Evolutionary conservation across 1,140 invertebrate species (phyloP).

Genomic region (Penaeus vannamei): DNA sequence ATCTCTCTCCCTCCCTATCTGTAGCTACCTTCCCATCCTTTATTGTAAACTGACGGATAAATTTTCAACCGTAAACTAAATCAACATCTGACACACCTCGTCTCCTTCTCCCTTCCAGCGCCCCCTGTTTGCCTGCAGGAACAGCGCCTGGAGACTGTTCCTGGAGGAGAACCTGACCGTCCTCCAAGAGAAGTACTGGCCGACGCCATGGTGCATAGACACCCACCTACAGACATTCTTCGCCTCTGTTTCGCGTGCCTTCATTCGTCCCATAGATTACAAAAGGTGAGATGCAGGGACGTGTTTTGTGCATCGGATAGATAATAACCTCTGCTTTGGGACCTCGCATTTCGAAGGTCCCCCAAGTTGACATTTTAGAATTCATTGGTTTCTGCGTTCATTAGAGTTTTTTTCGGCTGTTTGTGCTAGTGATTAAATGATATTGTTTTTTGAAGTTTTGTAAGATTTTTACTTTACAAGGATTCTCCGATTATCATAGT

Average conservation of each 20-base stretch:
- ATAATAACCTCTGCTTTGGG: no score
- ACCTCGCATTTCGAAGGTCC: no score
- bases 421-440: no score
- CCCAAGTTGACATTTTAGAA: no score
- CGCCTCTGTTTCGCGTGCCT: slow-evolving; percentile 8
- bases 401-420: no score
- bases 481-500: no score
- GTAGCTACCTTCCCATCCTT: not conserved
- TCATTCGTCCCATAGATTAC: slow-evolving; percentile 32
- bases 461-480: no score
- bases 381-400: no score
- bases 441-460: no score
- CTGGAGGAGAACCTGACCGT: not conserved
- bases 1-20: not conserved
- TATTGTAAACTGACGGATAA: not conserved
- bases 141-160: slow-evolving; percentile 5
- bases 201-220: slow-evolving; percentile 3
- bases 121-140: not conserved
- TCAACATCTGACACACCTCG: not conserved
- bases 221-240: slow-evolving; percentile 42
- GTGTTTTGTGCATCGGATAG: not conserved
- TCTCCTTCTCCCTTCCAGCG: not conserved
- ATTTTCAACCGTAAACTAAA: slow-evolving; percentile 12
- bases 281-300: slow-evolving; percentile 17
- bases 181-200: not conserved